phyloP scores from a whole-genome alignment of 2,113 vertebrate species.

The Polyodon spathula region DNA sequence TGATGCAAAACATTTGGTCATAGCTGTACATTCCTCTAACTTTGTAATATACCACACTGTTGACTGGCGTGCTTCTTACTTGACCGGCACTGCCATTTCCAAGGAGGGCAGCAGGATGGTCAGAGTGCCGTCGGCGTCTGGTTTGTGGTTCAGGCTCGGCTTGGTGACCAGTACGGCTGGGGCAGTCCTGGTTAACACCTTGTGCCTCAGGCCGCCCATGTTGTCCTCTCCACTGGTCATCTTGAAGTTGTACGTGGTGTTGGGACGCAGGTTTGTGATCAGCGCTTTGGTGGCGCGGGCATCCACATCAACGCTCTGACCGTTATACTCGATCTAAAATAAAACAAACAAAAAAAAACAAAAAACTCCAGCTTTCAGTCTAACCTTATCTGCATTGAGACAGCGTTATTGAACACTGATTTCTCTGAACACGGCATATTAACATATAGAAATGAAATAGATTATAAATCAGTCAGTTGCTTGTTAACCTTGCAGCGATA shows the following conservation, averaged over 20 bases:
- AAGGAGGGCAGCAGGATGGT: conserved; percentile 70
- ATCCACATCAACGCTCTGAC: conserved; percentile 77
- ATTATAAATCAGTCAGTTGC: too few species aligned
- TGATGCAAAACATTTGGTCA: too few species aligned
- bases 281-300: conserved; percentile 76
- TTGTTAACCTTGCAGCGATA: conserved; percentile 74
- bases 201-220: conserved; percentile 77
- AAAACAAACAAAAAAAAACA: not conserved
- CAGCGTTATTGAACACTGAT: too few species aligned
- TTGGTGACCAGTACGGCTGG: conserved; percentile 70
- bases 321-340: conserved; percentile 80
- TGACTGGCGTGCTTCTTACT: conserved; percentile 51
- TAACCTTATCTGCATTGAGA: too few species aligned
- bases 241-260: conserved; percentile 82
- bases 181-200: conserved; percentile 72
- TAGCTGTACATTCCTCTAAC: too few species aligned
- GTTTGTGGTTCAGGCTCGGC: conserved; percentile 73
- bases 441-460: too few species aligned
- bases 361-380: too few species aligned
- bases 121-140: conserved; percentile 67
- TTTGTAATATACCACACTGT: not conserved
- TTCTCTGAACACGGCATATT: too few species aligned
- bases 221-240: conserved; percentile 76
- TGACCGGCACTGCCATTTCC: conserved; percentile 67
- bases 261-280: conserved; percentile 74